phyloP scores from a whole-genome alignment of 1,140 invertebrate genomes.

The Stegodyphus mimosarum region DNA sequence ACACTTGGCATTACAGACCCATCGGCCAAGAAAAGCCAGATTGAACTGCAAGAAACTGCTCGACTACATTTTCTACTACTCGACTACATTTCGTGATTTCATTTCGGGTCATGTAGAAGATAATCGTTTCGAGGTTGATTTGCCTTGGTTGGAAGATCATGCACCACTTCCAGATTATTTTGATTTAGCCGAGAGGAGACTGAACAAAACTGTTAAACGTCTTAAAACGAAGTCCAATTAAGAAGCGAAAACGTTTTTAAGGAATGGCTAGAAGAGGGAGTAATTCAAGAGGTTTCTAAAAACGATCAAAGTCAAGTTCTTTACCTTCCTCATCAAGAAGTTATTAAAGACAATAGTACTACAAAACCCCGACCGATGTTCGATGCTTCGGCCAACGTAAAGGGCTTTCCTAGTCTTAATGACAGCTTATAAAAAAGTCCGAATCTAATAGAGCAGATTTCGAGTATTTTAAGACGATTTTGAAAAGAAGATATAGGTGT shows the following conservation, averaged over 20 bases:
- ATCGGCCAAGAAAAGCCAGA: slow-evolving; percentile 61
- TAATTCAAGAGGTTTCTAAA: slow-evolving; percentile 65
- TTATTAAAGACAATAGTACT: slow-evolving; percentile 60
- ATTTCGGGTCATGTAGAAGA: slow-evolving; percentile 64
- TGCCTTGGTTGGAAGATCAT: slow-evolving; percentile 65
- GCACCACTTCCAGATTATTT: slow-evolving; percentile 61
- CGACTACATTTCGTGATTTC: too few species aligned
- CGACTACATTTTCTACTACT: slow-evolving; percentile 64
- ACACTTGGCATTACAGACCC: slow-evolving; percentile 65
- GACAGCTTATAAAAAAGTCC: slow-evolving; percentile 42
- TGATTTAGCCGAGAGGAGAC: too few species aligned
- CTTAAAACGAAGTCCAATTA: too few species aligned
- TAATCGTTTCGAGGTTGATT: slow-evolving; percentile 64
- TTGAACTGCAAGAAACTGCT: slow-evolving; percentile 61
- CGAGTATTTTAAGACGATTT: slow-evolving; percentile 63
- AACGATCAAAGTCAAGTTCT: slow-evolving; percentile 29
- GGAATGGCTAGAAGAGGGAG: slow-evolving; percentile 64
- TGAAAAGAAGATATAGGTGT: slow-evolving; percentile 11
- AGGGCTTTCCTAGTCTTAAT: slow-evolving; percentile 27
- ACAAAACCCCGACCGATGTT: slow-evolving; percentile 55
- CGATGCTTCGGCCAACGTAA: slow-evolving; percentile 34
- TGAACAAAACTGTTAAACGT: too few species aligned
- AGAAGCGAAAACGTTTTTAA: slow-evolving; percentile 65
- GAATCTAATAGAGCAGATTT: slow-evolving; percentile 53
- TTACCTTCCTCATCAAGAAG: slow-evolving; percentile 63